A percentile compares a stretch with the other conserved stretches of the same genome.
These are phyloP conservation scores for Apodemia zela DNA, from an alignment of 2,888 invertebrate genomes.

Conservation along the genomic window DNA sequence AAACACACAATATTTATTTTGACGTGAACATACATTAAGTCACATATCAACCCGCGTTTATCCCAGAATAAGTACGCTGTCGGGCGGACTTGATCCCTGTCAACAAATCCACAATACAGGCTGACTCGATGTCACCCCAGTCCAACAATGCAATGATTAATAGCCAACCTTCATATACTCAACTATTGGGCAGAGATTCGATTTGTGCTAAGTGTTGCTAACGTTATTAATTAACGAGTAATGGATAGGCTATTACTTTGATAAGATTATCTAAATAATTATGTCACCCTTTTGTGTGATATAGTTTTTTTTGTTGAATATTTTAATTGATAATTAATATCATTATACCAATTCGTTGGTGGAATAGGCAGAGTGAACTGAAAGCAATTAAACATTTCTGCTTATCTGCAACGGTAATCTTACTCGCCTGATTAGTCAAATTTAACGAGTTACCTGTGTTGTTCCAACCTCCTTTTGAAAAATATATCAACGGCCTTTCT, in stretches of 20 bases:
- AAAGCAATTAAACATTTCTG: too few relatives aligned
- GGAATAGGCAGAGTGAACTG: too few relatives aligned
- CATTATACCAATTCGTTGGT: too few relatives aligned
- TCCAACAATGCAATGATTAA: slow-evolving; percentile 75
- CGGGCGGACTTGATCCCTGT: slow-evolving; percentile 69
- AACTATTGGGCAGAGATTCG: slow-evolving; percentile 43
- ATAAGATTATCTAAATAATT: slow-evolving; percentile 4
- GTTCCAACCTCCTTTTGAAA: too few relatives aligned
- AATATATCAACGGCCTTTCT: too few relatives aligned
- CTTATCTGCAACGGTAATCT: too few relatives aligned
- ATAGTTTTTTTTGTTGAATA: too few relatives aligned
- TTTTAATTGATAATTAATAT: too few relatives aligned
- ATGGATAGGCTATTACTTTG: slow-evolving; percentile 19
- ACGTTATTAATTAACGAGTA: slow-evolving; percentile 35
- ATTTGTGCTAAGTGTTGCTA: slow-evolving; percentile 33
- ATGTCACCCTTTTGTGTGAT: too few relatives aligned
- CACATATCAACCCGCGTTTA: slow-evolving; percentile 11
- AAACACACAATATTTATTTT: background rate
- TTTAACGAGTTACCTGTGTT: too few relatives aligned
- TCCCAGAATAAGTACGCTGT: slow-evolving; percentile 53
- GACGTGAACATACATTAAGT: slow-evolving; percentile 6
- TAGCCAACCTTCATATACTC: slow-evolving; percentile 46
- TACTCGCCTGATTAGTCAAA: too few relatives aligned
- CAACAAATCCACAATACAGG: slow-evolving; percentile 73
- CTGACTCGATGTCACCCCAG: slow-evolving; percentile 65